Percentiles rank a stretch among this genome's conserved stretches.
These are phyloP conservation scores for Apomyelois bistriatella DNA, from an alignment of 2,888 invertebrate genomes.

Conservation along the genomic window DNA sequence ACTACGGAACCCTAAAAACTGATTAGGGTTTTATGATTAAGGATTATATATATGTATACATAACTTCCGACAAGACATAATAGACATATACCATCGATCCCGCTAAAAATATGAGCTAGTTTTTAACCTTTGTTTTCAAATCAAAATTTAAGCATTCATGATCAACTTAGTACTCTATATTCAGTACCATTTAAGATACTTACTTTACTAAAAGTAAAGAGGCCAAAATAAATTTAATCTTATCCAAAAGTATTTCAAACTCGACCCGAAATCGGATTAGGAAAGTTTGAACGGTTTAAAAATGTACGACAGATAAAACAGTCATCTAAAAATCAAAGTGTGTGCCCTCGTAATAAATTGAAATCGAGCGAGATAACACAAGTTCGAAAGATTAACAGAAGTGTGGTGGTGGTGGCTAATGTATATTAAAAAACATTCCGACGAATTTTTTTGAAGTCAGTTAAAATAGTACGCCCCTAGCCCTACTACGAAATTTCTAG, in stretches of 20 bases:
- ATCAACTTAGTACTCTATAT: background rate
- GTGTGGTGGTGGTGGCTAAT: slow-evolving; percentile 12
- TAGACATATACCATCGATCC: no score
- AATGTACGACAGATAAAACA: background rate
- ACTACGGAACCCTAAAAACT: no score
- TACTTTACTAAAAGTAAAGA: background rate
- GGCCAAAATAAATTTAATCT: background rate
- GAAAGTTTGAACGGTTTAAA: background rate
- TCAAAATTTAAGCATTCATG: no score
- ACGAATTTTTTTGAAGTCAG: no score
- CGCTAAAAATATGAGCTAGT: no score
- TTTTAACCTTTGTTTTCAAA: no score
- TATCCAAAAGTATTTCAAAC: background rate
- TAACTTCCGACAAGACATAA: no score
- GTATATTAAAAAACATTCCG: slow-evolving; percentile 19
- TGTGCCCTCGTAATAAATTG: slow-evolving; percentile 10
- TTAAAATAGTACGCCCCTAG: no score
- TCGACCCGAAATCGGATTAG: slow-evolving; percentile 1
- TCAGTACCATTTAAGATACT: background rate
- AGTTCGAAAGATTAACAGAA: slow-evolving; percentile 9
- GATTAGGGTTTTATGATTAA: no score
- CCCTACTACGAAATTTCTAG: no score
- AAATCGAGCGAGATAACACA: slow-evolving; percentile 7
- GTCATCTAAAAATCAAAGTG: slow-evolving; percentile 3
- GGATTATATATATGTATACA: no score